These are phyloP conservation scores for Drosophila obscura DNA, from an alignment of 1,140 invertebrate species.

Conservation along the genomic window DNA sequence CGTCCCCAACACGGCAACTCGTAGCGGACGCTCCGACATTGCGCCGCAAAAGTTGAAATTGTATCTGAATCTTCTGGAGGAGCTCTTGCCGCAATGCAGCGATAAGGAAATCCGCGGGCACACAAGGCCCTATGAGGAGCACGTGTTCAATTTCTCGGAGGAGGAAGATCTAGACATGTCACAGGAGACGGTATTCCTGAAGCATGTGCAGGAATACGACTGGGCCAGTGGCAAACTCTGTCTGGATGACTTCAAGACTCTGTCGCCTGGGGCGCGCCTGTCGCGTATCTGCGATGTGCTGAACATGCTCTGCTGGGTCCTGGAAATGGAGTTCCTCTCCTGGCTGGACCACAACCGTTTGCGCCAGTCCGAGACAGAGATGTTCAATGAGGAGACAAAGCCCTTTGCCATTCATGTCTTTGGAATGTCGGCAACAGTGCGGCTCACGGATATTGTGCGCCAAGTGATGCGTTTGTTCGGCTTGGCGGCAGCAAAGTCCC, in stretches of 20 bases:
- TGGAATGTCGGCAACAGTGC: constrained; percentile 29
- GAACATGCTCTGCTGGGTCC: constrained; percentile 51
- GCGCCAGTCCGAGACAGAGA: constrained; percentile 55
- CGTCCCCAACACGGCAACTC: neutral
- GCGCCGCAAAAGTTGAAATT: constrained; percentile 50
- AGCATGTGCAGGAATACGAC: constrained; percentile 64
- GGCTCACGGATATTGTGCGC: constrained; percentile 43
- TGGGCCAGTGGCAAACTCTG: constrained; percentile 61
- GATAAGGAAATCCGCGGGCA: constrained; percentile 31
- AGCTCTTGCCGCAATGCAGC: constrained; percentile 46
- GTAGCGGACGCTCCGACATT: neutral
- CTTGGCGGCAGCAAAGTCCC: constrained; percentile 27
- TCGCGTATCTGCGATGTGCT: constrained; percentile 57
- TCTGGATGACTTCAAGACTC: constrained; percentile 59
- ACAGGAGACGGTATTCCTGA: constrained; percentile 42
- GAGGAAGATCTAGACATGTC: constrained; percentile 49
- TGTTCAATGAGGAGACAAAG: constrained; percentile 58
- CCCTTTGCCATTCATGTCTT: constrained; percentile 60
- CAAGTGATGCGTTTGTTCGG: constrained; percentile 55
- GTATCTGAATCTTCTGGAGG: constrained; percentile 50
- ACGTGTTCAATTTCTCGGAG: constrained; percentile 26
- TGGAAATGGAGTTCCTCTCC: constrained; percentile 60
- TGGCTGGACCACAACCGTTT: constrained; percentile 68
- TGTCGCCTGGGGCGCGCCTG: constrained; percentile 49
- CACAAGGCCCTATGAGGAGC: constrained; percentile 42